Evolutionary conservation across 1,140 invertebrate species (phyloP), one percentile per base, ranked within the genome.

Genomic region (Gerris buenoi): DNA sequence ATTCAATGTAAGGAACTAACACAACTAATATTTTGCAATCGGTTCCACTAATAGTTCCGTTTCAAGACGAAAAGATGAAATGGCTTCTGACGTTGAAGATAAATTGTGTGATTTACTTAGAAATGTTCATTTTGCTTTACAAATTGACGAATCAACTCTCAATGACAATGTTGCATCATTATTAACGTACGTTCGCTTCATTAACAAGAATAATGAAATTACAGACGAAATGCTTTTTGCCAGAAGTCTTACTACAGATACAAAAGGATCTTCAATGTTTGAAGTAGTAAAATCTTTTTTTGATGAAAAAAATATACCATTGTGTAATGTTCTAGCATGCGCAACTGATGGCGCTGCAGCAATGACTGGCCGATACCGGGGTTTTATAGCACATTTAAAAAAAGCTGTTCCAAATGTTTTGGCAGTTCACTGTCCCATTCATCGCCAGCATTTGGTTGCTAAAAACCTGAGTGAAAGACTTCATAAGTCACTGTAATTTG

Each of bases 361-460:
- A 64, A 64, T 64, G 63, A 27, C 59, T 13, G 65, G 65, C 46
- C 57, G 28, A 25, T 60, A 59, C 22, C 25, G n/a, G 10, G 46
- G 46, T 22, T 62, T 66, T 66, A 22, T 62, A 26, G 65, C 65
- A 27, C 28, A 59, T 60, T 60, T 59, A 26, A 66, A 62, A 56
- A 28, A 33, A 59, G 59, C 25, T 5, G 57, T 67, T 57, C 46
- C 65, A 60, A 62, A 67, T 60, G 58, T 62, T 33, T 29, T 67
- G 29, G 18, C 18, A 3, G 62, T 62, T 62, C 58, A 62, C 25
- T 67, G 58, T 67, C 57, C 62, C 15, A 46, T 62, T 23, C 65
- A 67, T 46, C 22, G 46, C n/a, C 58, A 67, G 62, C 65, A 67
- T 62, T 33, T 67, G 28, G 65, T 22, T 25, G 65, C n/a, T 29